Base-by-base conservation (phyloP, 2,113 vertebrate species). In the Lepidothrix coronata region DNA sequence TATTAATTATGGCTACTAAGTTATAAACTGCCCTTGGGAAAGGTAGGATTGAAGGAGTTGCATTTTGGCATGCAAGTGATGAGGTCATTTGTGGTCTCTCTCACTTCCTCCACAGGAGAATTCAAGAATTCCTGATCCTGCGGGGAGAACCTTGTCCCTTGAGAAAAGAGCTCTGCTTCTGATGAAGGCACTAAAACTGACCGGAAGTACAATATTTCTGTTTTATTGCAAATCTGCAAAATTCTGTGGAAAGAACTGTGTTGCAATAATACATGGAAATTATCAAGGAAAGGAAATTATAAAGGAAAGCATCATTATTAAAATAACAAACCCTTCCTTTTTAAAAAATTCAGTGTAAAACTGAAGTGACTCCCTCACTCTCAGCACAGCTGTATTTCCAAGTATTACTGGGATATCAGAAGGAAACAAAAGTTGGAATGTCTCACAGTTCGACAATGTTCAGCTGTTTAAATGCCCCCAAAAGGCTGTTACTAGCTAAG, bases 391-490 rank as follows among this genome's bases (percentile, higher is more conserved):
- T 96, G 72, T 24, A 77, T 31, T 35, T 94, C 59, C n/a, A 61
- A 89, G 39, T 52, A 78, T 43, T 65, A 59, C 33, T 49, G 62
- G 37, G 66, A 76, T 78, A 88, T 91, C 91, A 85, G 65, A 92
- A 85, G 41, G 62, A 91, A 95, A 71, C 17, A 86, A 6, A 88
- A 85, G 65, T 75, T 88, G 75, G 43, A 91, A 78, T 41, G n/a
- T 11, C 63, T 95, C 54, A 65, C 12, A 6, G 39, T 73, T 57
- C 58, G 46, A 71, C 80, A 77, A 59, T 49, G 46, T 78, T 92
- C 73, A 75, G 85, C 57, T 88, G 31, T n/a, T 82, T 89, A 82
- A 93, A 78, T 92, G 70, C 73, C 72, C 86, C 86, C 81, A n/a
- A 43, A 89, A 95, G 83, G 37, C 68, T 90, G 24, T 70, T 84